A percentile compares a stretch with the other conserved stretches of the same genome.
Conservation (phyloP, 2,888 invertebrate genomes). For the Epistrophe eligans region DNA sequence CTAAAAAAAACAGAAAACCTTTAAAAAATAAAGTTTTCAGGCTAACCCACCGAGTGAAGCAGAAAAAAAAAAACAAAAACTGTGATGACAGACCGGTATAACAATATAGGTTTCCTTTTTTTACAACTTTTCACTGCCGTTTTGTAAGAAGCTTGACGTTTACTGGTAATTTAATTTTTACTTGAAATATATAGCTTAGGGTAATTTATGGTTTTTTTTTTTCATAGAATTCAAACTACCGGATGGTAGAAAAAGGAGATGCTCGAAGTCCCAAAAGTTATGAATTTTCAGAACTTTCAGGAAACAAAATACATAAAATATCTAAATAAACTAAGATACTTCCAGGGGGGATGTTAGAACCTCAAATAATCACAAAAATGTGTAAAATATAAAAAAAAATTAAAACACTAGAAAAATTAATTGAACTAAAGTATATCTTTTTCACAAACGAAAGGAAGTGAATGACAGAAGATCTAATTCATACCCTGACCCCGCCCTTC, state of each 20-base stretch:
- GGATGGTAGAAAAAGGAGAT: background rate
- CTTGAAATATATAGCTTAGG: background rate
- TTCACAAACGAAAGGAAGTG: no score
- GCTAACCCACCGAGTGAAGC: conserved; percentile 32
- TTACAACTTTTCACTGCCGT: background rate
- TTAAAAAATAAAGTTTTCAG: conserved; percentile 50
- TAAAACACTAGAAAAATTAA: no score
- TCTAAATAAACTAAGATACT: no score
- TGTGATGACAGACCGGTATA: conserved; percentile 49
- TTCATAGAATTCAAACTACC: background rate
- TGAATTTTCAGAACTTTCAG: no score
- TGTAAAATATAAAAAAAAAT: no score
- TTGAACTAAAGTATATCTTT: no score
- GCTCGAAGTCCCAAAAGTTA: background rate
- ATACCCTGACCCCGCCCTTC: no score
- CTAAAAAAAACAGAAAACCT: background rate
- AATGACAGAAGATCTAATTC: no score
- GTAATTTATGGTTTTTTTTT: background rate
- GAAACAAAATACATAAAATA: no score
- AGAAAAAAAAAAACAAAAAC: background rate
- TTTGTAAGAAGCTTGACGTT: conserved; percentile 10
- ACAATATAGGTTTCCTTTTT: conserved; percentile 8
- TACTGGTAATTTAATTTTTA: conserved; percentile 2
- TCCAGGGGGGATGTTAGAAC: no score
- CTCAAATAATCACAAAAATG: no score